Evolutionary conservation across 2,113 vertebrate species (phyloP), one percentile per base, ranked within the genome.

Genomic region (Sitta europaea): DNA sequence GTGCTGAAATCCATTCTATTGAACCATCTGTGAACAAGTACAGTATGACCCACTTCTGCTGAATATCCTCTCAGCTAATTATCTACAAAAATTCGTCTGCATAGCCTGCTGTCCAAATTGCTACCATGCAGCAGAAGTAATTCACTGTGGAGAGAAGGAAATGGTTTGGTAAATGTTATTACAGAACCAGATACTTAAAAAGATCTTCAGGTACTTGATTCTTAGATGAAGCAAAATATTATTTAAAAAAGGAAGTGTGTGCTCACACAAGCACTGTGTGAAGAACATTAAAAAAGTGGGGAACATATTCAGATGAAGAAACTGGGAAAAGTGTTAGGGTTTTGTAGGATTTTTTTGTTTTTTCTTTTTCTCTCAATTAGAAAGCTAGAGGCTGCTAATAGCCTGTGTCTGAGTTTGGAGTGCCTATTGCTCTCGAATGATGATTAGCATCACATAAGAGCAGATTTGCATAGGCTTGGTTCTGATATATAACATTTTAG

Each of bases 1-100:
- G 43, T 71, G 36, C 66, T 88, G 79, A 71, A 88, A 94, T 94
- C 65, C 47, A 29, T 92, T 91, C 78, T 95, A 74, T 74, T 73
- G 93, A 94, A 63, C 87, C 66, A 94, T 93, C 94, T 95, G 81
- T 93, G 94, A 95, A 85, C 75, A 80, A 93, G 78, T 87, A 40
- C 81, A 59, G 62, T 74, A 82, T 94, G 94, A 95, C 73, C 89
- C 82, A 94, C 81, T 96, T 97, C 85, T 97, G 75, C 90, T 90
- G 85, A 84, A 88, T 92, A 95, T 77, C 76, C 75, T 55, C 68
- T 87, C 73, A 85, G 76, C 73, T 97, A 95, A 97, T 95, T 94
- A 87, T 73, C 82, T 92, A 43, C 76, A 77, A 93, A 96, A 95
- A 96, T 36, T 88, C 0, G 1, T 88, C 90, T 92, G 78, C 54